These are phyloP conservation scores for Numenius phaeopus DNA, from an alignment of 2,797 vertebrate genomes.

Conservation along the genomic window DNA sequence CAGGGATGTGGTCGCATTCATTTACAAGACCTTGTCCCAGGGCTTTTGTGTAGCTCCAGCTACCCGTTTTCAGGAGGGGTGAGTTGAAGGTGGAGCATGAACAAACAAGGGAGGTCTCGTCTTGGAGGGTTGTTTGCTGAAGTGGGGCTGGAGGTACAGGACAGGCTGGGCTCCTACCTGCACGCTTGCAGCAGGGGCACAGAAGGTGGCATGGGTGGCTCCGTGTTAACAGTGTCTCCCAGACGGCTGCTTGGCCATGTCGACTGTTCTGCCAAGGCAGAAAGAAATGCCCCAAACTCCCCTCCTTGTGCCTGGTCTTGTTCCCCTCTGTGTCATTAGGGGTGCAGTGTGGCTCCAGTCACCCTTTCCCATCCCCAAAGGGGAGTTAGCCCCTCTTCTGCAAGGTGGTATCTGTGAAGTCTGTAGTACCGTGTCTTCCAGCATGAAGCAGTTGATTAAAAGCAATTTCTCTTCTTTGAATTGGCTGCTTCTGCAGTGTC, in stretches of 20 bases:
- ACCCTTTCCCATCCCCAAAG: not conserved
- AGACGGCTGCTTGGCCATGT: fast-evolving
- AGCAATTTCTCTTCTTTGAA: not conserved
- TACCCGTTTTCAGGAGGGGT: not conserved
- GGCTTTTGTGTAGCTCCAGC: not conserved
- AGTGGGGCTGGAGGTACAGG: not conserved
- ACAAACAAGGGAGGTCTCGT: not conserved
- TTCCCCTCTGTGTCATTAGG: not conserved
- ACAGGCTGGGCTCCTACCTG: not conserved
- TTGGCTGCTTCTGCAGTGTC: not conserved
- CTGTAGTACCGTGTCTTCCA: not conserved
- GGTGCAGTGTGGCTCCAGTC: not conserved
- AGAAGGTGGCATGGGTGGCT: not conserved
- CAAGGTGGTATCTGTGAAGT: not conserved
- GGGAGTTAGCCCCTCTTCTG: not conserved
- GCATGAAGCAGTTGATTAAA: not conserved
- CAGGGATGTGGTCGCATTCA: fast-evolving
- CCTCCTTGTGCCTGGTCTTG: fast-evolving
- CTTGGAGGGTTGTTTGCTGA: not conserved
- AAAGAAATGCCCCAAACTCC: not conserved
- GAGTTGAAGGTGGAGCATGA: not conserved
- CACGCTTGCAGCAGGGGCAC: fast-evolving
- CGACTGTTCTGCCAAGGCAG: not conserved
- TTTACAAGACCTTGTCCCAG: not conserved
- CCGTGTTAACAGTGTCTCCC: not conserved